These are phyloP conservation scores for Odontocolon sp. DNA, from an alignment of 2,888 invertebrate species.

Conservation along the genomic window DNA sequence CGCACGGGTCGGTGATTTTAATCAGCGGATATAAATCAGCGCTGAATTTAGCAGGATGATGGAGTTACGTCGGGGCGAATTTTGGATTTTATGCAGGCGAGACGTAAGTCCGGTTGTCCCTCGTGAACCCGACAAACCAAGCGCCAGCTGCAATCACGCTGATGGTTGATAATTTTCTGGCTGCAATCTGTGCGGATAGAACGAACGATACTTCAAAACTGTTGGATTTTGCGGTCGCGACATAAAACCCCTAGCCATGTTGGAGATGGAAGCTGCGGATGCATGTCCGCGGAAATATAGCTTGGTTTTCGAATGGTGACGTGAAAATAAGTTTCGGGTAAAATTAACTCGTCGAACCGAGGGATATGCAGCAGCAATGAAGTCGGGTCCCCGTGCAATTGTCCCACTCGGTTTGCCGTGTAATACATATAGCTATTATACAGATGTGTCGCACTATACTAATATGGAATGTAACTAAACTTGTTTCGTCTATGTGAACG, in stretches of 20 bases:
- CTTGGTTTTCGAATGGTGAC: slow-evolving; percentile 71
- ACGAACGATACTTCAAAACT: slow-evolving; percentile 36
- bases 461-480: slow-evolving; percentile 29
- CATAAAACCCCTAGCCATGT: slow-evolving; percentile 63
- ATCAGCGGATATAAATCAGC: slow-evolving; percentile 58
- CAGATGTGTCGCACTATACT: background rate
- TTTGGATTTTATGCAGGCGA: slow-evolving; percentile 9
- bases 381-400: slow-evolving; percentile 46
- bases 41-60: slow-evolving; percentile 29
- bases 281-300: slow-evolving; percentile 69
- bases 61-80: slow-evolving; percentile 16
- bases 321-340: slow-evolving; percentile 74
- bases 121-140: slow-evolving; percentile 27
- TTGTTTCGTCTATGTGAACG: slow-evolving; percentile 1
- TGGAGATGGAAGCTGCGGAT: background rate
- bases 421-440: slow-evolving; percentile 22
- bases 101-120: slow-evolving; percentile 1
- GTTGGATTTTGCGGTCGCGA: slow-evolving; percentile 58
- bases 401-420: slow-evolving; percentile 54
- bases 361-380: slow-evolving; percentile 17
- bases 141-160: slow-evolving; percentile 72
- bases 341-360: slow-evolving; percentile 63
- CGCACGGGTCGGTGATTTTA: slow-evolving; percentile 48
- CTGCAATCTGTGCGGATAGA: slow-evolving; percentile 63
- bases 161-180: slow-evolving; percentile 75